Evolutionary conservation across 2,888 invertebrate species (phyloP), one percentile per base, ranked within the genome.

Genomic region (Cremastobaeus sp.): DNA sequence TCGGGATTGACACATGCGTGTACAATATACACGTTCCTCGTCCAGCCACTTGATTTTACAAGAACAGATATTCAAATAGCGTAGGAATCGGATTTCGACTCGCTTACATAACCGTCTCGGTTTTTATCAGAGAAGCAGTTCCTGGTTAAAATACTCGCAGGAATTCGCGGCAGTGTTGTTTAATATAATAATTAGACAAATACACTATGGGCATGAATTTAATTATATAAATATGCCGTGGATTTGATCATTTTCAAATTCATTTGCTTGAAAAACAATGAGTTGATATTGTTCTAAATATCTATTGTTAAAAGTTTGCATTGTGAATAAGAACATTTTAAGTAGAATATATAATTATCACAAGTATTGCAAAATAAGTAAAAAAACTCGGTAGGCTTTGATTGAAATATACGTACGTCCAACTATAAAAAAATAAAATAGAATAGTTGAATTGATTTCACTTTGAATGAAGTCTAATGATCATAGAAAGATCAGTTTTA

Each of bases 1-100:
- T 62, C 39, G 50, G 37, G 55, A 47, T 52, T 47, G 52, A 70
- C 57, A 69, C 57, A 57, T 55, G 57, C 66, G 65, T 69, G 48
- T 41, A 17, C 14, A 21, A 47, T 12, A 9, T n/a, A 4, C 32
- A 32, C 18, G 30, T 18, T 52, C 14, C 30, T 18, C 12, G 41
- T 8, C 17, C 18, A 12, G 11, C 18, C 32, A 12, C 48, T 34
- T 20, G 48, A 12, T 48, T 14, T 48, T 48, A 34, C 32, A 20
- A 48, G 34, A 3, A 34, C 20, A 1, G 48, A 12, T 34, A 34
- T 34, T 34, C 48, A 20, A 48, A 34, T 14, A 15, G 47, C 21
- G 47, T 18, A 17, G 20, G 9, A 20, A n/a, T 32, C 11, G 28
- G 1, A 12, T 28, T 28, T 8, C 1, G 28, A 43, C 4, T 39